A percentile compares a stretch with the other conserved stretches of the same genome.
Evolutionary conservation across 2,888 invertebrate genomes (phyloP).

Genomic region (Glaucopsyche alexis): DNA sequence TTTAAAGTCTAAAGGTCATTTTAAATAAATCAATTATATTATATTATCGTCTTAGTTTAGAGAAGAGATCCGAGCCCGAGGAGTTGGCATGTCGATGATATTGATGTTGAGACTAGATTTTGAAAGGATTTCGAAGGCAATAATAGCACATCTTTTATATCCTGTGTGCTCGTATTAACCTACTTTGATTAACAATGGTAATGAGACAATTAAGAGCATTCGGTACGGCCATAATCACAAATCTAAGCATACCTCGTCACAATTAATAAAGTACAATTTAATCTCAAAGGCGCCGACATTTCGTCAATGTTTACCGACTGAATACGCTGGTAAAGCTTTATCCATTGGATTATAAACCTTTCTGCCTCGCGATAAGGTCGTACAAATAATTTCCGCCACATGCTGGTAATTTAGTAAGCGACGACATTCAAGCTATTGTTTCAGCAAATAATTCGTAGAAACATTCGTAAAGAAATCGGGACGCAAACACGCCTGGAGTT

Average conservation of each 20-base stretch:
- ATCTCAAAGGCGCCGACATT: conserved; percentile 72
- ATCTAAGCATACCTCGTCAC: conserved; percentile 65
- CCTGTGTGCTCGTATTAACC: conserved; percentile 1
- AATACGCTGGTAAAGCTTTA: conserved; percentile 30
- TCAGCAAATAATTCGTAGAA: conserved; percentile 76
- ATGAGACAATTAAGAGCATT: conserved; percentile 40
- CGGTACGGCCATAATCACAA: conserved; percentile 61
- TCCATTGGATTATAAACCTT: conserved; percentile 44
- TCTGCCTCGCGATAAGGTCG: conserved; percentile 39
- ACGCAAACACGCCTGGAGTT: conserved; percentile 50
- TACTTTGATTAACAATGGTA: conserved; percentile 24
- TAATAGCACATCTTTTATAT: not conserved
- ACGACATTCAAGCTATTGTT: conserved; percentile 71
- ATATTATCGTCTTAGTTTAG: no score
- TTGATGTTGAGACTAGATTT: not conserved
- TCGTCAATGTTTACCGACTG: conserved; percentile 63
- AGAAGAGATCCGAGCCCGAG: no score
- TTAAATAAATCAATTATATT: no score
- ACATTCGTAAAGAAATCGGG: conserved; percentile 68
- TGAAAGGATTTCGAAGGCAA: not conserved
- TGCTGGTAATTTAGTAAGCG: conserved; percentile 47
- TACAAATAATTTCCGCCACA: conserved; percentile 31
- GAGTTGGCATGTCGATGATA: not conserved
- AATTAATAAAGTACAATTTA: conserved; percentile 69
- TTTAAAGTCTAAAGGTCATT: no score